Base-by-base conservation (phyloP, 1,140 invertebrate genomes). In the Cotesia vestalis region DNA sequence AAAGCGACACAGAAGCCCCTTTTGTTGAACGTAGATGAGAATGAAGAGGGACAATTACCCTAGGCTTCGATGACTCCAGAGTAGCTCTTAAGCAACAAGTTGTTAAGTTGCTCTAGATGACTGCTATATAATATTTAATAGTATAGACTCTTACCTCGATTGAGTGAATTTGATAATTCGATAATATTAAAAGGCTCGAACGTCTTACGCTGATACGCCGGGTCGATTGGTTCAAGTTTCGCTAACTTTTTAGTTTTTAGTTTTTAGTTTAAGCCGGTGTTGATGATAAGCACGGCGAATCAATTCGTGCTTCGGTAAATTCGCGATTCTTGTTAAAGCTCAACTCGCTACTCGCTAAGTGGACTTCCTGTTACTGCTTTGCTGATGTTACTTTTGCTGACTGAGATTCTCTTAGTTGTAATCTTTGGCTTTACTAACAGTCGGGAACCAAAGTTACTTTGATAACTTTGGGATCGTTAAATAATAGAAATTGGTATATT, bases 71-170 rank as follows among this genome's bases (percentile, higher is more conserved):
- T 67, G 66, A 67, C 66, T 67, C 20, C 34, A 8, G 34, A 67
- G 66, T 67, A 27, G 66, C 27, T 67, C 14, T 40, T 36, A 20
- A 67, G 66, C 66, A 67, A 67, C 66, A 67, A 67, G 66, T 66
- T 40, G 38, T 1, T 27, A 3, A 27, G 27, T 67, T 34, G 27
- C 9, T 40, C 62, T 38, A 14, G 6, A 36, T 6, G 40, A 55
- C n/a, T n/a, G 8, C 8, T 55, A 55, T 55, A n/a, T 55, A 14
- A 12, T 55, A 14, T 55, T 3, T 5, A 55, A n/a, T 17, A 12
- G 3, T 14, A 14, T 8, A 27, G 40, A 6, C 40, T 46, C 40
- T 46, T 9, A 46, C 6, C 40, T 2, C 40, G 40, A 46, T 46
- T 46, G 40, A 46, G 40, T 46, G 40, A 46, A 46, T 46, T 46